Percentiles rank a stretch among this genome's conserved stretches.
Conservation (phyloP, 2,797 vertebrate species). For the Enteromius fasciolatus region DNA sequence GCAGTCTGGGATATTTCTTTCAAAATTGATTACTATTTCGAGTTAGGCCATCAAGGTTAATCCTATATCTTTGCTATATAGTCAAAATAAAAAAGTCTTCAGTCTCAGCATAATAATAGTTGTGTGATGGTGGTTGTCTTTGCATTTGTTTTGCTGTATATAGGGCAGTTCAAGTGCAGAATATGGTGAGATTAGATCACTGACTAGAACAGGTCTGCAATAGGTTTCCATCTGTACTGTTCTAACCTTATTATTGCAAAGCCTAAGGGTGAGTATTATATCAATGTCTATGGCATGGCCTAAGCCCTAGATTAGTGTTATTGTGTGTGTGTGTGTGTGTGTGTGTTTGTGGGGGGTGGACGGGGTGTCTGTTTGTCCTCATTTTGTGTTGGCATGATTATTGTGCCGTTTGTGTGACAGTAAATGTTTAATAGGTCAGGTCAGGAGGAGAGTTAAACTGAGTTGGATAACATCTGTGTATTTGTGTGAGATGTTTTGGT, state of each 20-base stretch:
- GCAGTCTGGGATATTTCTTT: background rate
- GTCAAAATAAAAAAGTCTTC: background rate
- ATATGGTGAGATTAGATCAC: constrained; percentile 29
- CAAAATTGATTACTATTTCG: background rate
- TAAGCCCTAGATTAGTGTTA: constrained; percentile 30
- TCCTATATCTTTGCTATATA: background rate
- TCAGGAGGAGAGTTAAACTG: background rate
- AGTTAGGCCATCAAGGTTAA: background rate
- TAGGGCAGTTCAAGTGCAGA: background rate
- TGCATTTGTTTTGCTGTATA: constrained; percentile 12
- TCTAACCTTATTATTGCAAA: constrained; percentile 38
- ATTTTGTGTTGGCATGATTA: constrained; percentile 14
- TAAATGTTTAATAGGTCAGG: constrained; percentile 37
- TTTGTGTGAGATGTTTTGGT: background rate
- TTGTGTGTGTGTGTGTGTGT: background rate
- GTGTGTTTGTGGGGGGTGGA: background rate
- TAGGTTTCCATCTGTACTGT: constrained; percentile 33
- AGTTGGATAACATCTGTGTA: background rate
- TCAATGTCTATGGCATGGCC: constrained; percentile 30
- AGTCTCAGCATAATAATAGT: background rate
- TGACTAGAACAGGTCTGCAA: constrained; percentile 8
- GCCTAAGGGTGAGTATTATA: constrained; percentile 35
- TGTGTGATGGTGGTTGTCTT: background rate
- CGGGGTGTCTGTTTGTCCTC: constrained; percentile 28
- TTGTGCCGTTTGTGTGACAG: constrained; percentile 25